Evolutionary conservation across 2,797 vertebrate genomes (phyloP), one percentile per base, ranked within the genome.

Genomic region (Ptychadena robeensis): DNA sequence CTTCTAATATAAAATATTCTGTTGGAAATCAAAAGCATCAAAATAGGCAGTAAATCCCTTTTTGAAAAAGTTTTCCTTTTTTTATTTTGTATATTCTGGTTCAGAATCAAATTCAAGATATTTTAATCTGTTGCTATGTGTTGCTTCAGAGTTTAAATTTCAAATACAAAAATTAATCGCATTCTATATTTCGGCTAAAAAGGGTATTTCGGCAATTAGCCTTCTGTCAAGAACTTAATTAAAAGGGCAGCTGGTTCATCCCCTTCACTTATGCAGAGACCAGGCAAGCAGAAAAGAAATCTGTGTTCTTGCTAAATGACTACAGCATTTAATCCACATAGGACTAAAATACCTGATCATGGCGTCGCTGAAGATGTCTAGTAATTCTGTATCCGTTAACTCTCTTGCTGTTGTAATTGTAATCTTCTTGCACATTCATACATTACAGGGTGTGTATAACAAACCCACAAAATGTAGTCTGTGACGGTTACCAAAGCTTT

Each of bases 141-240:
- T 53, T 38, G n/a, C 37, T 80, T 69, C n/a, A 30, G 31, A 75
- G 44, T 57, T 69, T 32, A 75, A 34, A 61, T 59, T 75, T 75
- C 30, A 75, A 69, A 69, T 34, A 63, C 65, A 69, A 82, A n/a
- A 69, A 69, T 75, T 44, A 82, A 75, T 53, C 69, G 37, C 44
- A 75, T 75, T 57, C 35, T 75, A 68, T 75, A 75, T 82, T 75
- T 75, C 35, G 76, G 65, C 73, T 76, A 75, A 82, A 82, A 75
- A 57, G 71, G 65, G 80, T 76, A 69, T 76, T 69, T 68, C 34
- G 69, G 80, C 73, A 82, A 82, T 82, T 82, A 82, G 44, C 64
- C 80, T 82, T 75, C 80, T 82, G 80, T 69, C 80, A 76, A 82
- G 72, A 82, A 82, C 72, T 69, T 82, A 81, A 81, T 81, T 81